Evolutionary conservation across 2,888 invertebrate species (phyloP), one percentile per base, ranked within the genome.

Genomic region (Nomada ferruginata): DNA sequence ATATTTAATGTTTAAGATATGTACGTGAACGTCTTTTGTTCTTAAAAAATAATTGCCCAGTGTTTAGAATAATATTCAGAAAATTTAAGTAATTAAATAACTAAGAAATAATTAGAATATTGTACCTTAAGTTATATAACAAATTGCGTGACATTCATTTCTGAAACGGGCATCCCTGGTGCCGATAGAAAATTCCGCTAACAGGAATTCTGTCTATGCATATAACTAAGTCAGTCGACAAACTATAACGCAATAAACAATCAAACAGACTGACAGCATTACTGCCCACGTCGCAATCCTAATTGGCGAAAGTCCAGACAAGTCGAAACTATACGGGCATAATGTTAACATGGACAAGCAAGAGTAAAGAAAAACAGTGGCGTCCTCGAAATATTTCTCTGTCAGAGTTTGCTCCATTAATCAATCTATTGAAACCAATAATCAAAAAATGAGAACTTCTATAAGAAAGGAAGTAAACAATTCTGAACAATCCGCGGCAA

Each of bases 261-360:
- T 65, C 57, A 10, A 60, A 72, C 20, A 44, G 64, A 44, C 13
- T 42, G 59, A 60, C 73, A 72, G 76, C 23, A 29, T 76, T 72
- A 65, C 59, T 52, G 26, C 76, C n/a, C 1, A n/a, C 20, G 64
- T 26, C 26, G 64, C 64, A 42, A 65, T 65, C 52, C 59, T 60
- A 76, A 76, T 76, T 76, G 76, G 76, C 65, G 76, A 76, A 76
- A 65, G 76, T 72, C 13, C 18, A 0, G 15, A 4, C 26, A 47
- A 57, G 42, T 2, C 29, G 23, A 26, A 36, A 57, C 63, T 64
- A 57, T 20, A 76, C 11, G 55, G 36, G 42, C 57, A 47, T 71
- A 64, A 76, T 50, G 52, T 76, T 1, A 9, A 42, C 18, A n/a
- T 5, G 10, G 50, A 44, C 57, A 36, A 50, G 71, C 63, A 64